Conservation (phyloP, 2,888 invertebrate species). For the Oligia latruncula region DNA sequence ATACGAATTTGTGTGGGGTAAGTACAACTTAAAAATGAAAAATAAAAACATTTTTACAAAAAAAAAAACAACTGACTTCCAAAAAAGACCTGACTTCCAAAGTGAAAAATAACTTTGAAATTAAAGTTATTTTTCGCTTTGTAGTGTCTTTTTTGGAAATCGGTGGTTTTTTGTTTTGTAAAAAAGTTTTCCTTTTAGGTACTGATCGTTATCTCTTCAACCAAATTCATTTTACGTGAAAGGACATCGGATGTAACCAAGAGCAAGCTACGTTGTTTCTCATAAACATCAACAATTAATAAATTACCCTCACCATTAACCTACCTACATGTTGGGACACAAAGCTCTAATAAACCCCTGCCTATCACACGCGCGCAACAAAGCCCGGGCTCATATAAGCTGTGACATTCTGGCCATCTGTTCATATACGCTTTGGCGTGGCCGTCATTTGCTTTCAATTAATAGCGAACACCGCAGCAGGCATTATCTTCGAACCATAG, state of each 20-base stretch:
- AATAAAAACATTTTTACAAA: too few relatives aligned
- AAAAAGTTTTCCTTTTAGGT: not conserved
- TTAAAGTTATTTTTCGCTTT: too few relatives aligned
- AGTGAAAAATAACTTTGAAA: too few relatives aligned
- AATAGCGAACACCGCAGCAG: not conserved
- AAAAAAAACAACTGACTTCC: too few relatives aligned
- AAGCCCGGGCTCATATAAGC: conserved; percentile 6
- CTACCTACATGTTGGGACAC: conserved; percentile 2
- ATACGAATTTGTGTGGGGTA: too few relatives aligned
- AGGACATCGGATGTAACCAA: not conserved
- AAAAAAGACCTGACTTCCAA: too few relatives aligned
- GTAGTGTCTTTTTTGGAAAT: too few relatives aligned
- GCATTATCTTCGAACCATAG: not conserved
- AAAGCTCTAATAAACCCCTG: conserved; percentile 32
- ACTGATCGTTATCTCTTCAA: not conserved
- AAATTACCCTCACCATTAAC: not conserved
- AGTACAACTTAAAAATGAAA: too few relatives aligned
- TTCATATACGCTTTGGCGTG: not conserved
- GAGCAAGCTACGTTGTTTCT: not conserved
- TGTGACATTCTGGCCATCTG: conserved; percentile 21
- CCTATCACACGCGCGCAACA: conserved; percentile 9
- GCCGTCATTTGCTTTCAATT: conserved; percentile 21
- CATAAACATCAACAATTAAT: too few relatives aligned
- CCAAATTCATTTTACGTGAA: not conserved
- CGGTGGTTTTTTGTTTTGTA: too few relatives aligned